Conservation (phyloP, 2,113 vertebrate genomes). For the Grantiella picta region DNA sequence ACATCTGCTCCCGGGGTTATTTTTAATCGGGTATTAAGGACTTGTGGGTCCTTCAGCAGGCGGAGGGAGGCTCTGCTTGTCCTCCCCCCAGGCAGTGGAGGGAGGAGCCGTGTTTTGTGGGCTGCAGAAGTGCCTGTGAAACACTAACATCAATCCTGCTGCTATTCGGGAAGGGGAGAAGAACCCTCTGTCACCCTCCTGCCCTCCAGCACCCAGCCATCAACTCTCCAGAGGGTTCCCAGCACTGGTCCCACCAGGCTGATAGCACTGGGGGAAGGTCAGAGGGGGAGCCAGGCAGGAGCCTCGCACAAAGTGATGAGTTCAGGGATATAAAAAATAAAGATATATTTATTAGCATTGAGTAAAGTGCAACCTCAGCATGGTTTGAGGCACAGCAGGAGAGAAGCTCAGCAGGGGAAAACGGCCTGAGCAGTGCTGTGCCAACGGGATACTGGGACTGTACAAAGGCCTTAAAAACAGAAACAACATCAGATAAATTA, state of each 20-base stretch:
- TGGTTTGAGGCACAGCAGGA: background rate
- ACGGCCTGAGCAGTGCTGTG: background rate
- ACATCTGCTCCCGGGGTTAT: constrained; percentile 38
- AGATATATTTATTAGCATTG: background rate
- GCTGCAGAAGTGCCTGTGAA: background rate
- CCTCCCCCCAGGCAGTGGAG: background rate
- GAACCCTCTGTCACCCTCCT: accelerated
- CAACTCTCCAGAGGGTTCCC: background rate
- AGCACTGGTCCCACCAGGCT: background rate
- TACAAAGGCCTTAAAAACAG: background rate
- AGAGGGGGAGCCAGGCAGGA: background rate
- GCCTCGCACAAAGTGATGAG: background rate
- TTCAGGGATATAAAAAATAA: background rate
- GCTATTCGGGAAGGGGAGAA: too few species aligned
- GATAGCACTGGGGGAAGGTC: background rate
- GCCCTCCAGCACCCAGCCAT: background rate
- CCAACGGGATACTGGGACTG: background rate
- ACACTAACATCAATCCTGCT: background rate
- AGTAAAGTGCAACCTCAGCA: background rate
- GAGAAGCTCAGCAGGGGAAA: background rate
- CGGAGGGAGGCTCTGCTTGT: background rate
- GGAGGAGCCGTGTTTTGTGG: background rate
- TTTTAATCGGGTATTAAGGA: constrained; percentile 36
- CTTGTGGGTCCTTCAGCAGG: background rate
- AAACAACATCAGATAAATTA: background rate